Evolutionary conservation across 1,140 invertebrate genomes (phyloP), one percentile per base, ranked within the genome.

Genomic region (Anastrepha obliqua): DNA sequence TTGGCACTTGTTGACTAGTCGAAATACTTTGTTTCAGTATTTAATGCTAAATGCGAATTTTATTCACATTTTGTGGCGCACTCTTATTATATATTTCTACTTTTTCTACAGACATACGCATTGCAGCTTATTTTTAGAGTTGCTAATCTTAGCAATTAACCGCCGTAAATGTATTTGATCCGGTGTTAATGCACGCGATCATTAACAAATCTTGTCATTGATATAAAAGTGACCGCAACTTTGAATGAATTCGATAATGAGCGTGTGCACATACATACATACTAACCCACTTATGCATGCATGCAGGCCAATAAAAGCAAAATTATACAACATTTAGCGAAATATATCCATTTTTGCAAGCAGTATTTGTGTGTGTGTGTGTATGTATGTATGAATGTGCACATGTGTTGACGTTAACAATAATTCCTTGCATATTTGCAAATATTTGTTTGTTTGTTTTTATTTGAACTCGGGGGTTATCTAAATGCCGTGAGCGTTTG

Each of bases 221-320:
- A 74, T 74, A 74, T 74, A 74, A 74, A 74, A 74, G 47, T 51
- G 74, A 81, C 74, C 74, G 67, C 67, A 55, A 42, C 17, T 81
- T 81, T 17, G 74, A 55, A n/a, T 55, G 74, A 55, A 20, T 55
- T 55, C n/a, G 47, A 81, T 81, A 74, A 74, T 81, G 47, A 81
- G 74, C n/a, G 67, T 44, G 39, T 6, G 39, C 42, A 44, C 11
- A 44, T 44, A 15, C 39, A 44, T 1, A 55, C 47, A 74, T 81
- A 20, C 9, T 9, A 20, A 51, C 3, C 3, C 55, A 78, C 47
- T 29, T 29, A 55, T 29, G 20, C 47, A 20, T 55, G 55, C 9
- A 44, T 44, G 0, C 1, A 70, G 3, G 44, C 6, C 3, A 6
- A 74, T 13, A 47, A 42, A 29, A 29, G 13, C 13, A 58, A 8